phyloP scores from a whole-genome alignment of 2,113 vertebrate genomes.

The Lutjanus erythropterus region DNA sequence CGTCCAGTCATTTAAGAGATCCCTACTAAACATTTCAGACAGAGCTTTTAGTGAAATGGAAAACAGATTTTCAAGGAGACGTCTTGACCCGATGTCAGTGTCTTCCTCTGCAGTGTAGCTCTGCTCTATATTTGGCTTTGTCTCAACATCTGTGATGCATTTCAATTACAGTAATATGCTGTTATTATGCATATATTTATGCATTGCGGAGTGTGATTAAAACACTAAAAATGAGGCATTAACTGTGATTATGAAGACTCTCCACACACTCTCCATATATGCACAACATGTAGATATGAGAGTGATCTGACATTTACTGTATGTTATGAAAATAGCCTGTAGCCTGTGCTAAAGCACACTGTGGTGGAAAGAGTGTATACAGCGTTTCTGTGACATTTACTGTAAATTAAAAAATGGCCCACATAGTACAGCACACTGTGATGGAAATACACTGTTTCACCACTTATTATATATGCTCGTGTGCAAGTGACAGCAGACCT shows the following conservation, averaged over 20 bases:
- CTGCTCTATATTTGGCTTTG: neutral
- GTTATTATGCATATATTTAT: neutral
- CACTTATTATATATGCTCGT: neutral
- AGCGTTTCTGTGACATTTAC: too few relatives aligned
- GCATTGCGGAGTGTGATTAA: neutral
- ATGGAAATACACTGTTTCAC: neutral
- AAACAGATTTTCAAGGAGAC: neutral
- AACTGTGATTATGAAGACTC: neutral
- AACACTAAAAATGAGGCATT: neutral
- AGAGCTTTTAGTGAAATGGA: constrained; percentile 11
- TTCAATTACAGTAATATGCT: neutral
- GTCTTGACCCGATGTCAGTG: neutral
- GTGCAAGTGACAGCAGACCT: neutral
- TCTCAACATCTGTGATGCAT: neutral
- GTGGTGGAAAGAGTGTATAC: neutral
- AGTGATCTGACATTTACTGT: neutral
- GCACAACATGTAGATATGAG: neutral
- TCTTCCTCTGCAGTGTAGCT: neutral
- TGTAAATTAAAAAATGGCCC: too few relatives aligned
- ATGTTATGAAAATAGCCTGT: neutral
- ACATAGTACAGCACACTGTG: too few relatives aligned
- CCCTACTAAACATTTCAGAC: constrained; percentile 11
- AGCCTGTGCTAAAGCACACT: neutral
- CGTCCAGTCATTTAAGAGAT: neutral
- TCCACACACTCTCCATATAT: neutral